These are phyloP conservation scores for Heteromurus nitidus DNA, from an alignment of 2,888 invertebrate species.

Conservation along the genomic window DNA sequence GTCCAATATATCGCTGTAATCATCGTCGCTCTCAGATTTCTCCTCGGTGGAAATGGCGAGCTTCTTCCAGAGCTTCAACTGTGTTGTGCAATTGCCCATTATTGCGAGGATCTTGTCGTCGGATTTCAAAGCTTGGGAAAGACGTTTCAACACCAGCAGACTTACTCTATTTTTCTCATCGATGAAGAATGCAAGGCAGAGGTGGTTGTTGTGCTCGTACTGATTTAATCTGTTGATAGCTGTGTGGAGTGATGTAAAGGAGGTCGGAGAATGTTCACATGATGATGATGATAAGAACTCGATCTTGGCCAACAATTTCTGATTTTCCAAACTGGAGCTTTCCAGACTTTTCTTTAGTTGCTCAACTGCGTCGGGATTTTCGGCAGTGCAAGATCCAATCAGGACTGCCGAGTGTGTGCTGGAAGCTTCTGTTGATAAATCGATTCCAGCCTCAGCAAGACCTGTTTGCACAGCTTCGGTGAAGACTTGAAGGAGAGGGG, in stretches of 20 bases:
- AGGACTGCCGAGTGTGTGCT: neutral
- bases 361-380: neutral
- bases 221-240: neutral
- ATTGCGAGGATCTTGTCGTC: neutral
- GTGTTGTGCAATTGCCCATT: too few relatives aligned
- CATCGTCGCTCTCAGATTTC: neutral
- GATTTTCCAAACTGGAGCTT: neutral
- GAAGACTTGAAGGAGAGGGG: neutral
- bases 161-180: neutral
- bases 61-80: too few relatives aligned
- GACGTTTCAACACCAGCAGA: neutral
- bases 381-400: neutral
- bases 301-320: neutral
- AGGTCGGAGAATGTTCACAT: neutral
- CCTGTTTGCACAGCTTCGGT: neutral
- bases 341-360: neutral
- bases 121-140: neutral
- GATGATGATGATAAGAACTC: neutral
- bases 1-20: neutral
- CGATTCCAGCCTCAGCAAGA: neutral
- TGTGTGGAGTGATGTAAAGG: neutral
- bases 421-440: neutral
- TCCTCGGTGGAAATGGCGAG: too few relatives aligned
- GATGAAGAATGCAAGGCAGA: neutral
- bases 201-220: too few relatives aligned